Evolutionary conservation across 2,888 invertebrate genomes (phyloP).

Genomic region (Sepiola atlantica): DNA sequence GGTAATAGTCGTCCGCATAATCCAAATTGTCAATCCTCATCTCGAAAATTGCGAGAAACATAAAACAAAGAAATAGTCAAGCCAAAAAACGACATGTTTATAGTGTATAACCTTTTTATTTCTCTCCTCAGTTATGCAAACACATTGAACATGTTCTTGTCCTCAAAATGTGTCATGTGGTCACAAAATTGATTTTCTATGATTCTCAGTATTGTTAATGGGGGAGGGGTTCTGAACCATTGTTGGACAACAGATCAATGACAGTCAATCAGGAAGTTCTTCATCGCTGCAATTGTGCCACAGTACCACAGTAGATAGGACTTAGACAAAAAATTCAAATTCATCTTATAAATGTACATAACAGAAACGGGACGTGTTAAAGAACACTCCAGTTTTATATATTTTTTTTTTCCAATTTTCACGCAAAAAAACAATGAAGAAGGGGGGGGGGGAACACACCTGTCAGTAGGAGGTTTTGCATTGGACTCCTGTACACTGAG

Average conservation of each 20-base stretch:
- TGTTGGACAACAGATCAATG: slow-evolving; percentile 22
- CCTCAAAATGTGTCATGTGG: slow-evolving; percentile 32
- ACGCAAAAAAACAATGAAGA: not conserved
- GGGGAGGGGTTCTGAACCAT: not conserved
- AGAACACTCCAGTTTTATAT: not conserved
- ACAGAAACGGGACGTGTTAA: not conserved
- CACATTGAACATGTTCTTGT: slow-evolving; percentile 32
- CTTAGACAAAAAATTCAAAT: slow-evolving; percentile 32
- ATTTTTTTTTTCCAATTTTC: slow-evolving; percentile 6
- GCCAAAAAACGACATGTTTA: not conserved
- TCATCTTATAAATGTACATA: slow-evolving; percentile 32
- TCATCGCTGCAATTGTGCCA: not conserved
- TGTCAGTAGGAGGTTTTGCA: slow-evolving; percentile 19
- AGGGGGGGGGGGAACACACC: not conserved
- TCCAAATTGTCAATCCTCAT: too few species aligned
- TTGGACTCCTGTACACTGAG: slow-evolving; percentile 22
- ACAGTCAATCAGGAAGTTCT: slow-evolving; percentile 21
- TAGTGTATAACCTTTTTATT: slow-evolving; percentile 13
- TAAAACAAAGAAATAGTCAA: not conserved
- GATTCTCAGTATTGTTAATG: not conserved
- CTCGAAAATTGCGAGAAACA: too few species aligned
- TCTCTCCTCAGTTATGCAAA: slow-evolving; percentile 32
- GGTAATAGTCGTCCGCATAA: too few species aligned
- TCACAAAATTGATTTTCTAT: slow-evolving; percentile 13
- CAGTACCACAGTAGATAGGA: not conserved